Percentiles rank a stretch among this genome's conserved stretches.
These are phyloP conservation scores for Calephelis nemesis DNA, from an alignment of 1,140 invertebrate species.

Conservation along the genomic window DNA sequence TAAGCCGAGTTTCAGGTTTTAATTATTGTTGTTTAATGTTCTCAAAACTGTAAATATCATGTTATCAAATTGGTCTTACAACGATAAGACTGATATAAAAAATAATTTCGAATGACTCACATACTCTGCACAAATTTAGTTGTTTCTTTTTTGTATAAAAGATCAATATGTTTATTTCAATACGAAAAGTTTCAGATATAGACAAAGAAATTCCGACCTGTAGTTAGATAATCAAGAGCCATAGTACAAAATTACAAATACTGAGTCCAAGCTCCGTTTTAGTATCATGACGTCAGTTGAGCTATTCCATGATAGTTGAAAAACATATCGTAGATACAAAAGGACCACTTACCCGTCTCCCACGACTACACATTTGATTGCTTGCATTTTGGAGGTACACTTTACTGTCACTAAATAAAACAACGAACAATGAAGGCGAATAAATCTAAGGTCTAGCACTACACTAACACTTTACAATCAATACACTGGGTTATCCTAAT, in stretches of 20 bases:
- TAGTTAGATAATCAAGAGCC: not conserved
- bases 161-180: no score
- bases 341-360: conserved; percentile 90
- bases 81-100: no score
- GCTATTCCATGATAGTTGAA: conserved; percentile 41
- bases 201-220: no score
- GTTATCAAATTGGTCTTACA: no score
- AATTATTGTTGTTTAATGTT: no score
- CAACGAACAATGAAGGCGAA: conserved; percentile 52
- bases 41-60: no score
- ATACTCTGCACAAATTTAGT: no score
- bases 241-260: not conserved
- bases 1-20: no score
- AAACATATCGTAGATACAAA: conserved; percentile 18
- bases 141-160: no score
- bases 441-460: conserved; percentile 52
- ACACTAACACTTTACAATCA: conserved; percentile 54
- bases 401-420: conserved; percentile 57
- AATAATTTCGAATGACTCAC: no score
- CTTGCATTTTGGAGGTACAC: conserved; percentile 85
- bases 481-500: conserved; percentile 59
- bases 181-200: no score
- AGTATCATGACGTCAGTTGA: conserved; percentile 59
- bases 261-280: conserved; percentile 4
- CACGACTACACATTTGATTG: conserved; percentile 97